Conservation (phyloP, 2,888 invertebrate species). For the Drosophila kambysellisi region DNA sequence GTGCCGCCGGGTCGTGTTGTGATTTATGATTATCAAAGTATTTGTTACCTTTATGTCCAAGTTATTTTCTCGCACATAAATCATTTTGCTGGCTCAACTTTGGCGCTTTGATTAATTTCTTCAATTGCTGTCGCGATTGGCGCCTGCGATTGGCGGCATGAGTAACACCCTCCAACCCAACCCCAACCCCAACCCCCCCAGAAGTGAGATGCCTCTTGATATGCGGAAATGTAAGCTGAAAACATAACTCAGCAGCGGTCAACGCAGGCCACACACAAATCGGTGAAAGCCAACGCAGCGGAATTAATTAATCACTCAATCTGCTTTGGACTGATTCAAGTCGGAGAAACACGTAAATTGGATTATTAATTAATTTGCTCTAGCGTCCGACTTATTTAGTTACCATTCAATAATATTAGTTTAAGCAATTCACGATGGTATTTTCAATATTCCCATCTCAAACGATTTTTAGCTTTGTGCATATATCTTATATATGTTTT, state of each 20-base stretch:
- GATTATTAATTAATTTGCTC: neutral
- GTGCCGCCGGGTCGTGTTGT: constrained; percentile 50
- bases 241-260: constrained; percentile 64
- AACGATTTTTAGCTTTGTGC: neutral
- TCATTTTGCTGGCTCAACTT: constrained; percentile 64
- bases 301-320: constrained; percentile 30
- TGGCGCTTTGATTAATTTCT: constrained; percentile 77
- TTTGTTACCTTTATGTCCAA: constrained; percentile 79
- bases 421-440: neutral
- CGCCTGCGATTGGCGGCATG: constrained; percentile 50
- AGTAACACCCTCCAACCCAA: neutral
- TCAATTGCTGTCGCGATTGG: constrained; percentile 74
- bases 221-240: constrained; percentile 46
- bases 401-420: neutral
- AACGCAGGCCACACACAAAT: constrained; percentile 43
- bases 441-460: neutral
- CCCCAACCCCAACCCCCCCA: neutral
- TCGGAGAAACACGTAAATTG: neutral
- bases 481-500: too few species aligned
- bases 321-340: neutral
- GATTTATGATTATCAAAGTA: constrained; percentile 81
- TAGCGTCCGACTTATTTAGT: neutral
- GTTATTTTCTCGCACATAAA: constrained; percentile 76
- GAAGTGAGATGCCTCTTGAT: constrained; percentile 23
- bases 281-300: constrained; percentile 1